Evolutionary conservation across 1,140 invertebrate species (phyloP).

Genomic region (Cydia splendana): DNA sequence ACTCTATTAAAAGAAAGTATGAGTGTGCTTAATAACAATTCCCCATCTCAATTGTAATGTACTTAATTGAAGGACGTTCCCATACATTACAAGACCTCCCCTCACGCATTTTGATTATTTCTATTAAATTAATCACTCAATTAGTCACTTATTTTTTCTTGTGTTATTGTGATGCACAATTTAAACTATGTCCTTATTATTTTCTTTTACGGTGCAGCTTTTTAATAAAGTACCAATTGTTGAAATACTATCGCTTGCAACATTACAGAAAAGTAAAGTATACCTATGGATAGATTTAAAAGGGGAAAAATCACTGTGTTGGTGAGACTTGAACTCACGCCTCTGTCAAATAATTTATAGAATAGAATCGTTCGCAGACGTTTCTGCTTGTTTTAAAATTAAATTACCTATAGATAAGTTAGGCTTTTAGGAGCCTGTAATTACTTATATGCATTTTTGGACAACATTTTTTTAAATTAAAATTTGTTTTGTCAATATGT

Average conservation of each 20-base stretch:
- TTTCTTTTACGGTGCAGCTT: not conserved
- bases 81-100: not conserved
- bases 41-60: not conserved
- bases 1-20: not conserved
- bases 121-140: not conserved
- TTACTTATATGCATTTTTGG: too few species aligned
- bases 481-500: too few species aligned
- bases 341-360: too few species aligned
- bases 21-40: constrained; percentile 1
- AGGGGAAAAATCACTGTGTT: too few species aligned
- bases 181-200: not conserved
- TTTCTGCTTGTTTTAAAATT: too few species aligned
- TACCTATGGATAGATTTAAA: too few species aligned
- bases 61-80: not conserved
- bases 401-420: too few species aligned
- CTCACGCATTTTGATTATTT: constrained; percentile 1
- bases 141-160: too few species aligned
- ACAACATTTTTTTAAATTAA: too few species aligned
- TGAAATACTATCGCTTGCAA: not conserved
- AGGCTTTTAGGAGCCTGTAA: too few species aligned
- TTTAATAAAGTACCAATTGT: not conserved
- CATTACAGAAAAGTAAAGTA: not conserved
- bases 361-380: too few species aligned
- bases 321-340: too few species aligned
- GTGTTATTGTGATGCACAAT: not conserved